Conservation (phyloP, 2,888 invertebrate species). For the Automeris io region DNA sequence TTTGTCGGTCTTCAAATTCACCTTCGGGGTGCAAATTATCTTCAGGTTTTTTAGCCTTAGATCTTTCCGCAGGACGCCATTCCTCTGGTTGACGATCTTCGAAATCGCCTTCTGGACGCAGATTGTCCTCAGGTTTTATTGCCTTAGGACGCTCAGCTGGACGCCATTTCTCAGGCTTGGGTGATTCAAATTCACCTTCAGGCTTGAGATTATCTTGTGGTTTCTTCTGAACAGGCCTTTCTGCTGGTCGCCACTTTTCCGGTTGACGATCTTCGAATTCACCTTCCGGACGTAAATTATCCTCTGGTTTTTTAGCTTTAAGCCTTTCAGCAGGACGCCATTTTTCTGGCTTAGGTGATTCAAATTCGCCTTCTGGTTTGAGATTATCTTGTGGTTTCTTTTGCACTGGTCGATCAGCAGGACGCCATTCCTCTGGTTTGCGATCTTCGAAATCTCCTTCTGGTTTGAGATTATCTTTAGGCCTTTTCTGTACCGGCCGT, state of each 20-base stretch:
- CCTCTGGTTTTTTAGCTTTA: slow-evolving; percentile 43
- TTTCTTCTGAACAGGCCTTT: slow-evolving; percentile 42
- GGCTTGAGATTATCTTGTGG: slow-evolving; percentile 74
- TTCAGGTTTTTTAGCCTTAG: slow-evolving; percentile 50
- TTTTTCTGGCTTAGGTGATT: slow-evolving; percentile 35
- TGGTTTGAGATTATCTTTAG: too few species aligned
- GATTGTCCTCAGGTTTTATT: slow-evolving; percentile 67
- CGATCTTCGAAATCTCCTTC: slow-evolving; percentile 56
- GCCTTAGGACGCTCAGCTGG: slow-evolving; percentile 66
- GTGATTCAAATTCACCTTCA: slow-evolving; percentile 77
- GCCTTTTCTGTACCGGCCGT: too few species aligned
- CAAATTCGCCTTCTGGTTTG: slow-evolving; percentile 76
- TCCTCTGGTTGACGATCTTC: slow-evolving; percentile 45
- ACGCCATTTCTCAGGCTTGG: slow-evolving; percentile 45
- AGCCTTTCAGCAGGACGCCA: slow-evolving; percentile 55
- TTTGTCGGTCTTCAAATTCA: slow-evolving; percentile 42
- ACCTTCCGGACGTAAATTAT: slow-evolving; percentile 74
- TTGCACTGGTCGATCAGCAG: slow-evolving; percentile 34
- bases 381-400: slow-evolving; percentile 53
- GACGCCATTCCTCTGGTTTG: slow-evolving; percentile 37
- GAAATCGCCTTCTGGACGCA: slow-evolving; percentile 74
- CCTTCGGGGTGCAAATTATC: slow-evolving; percentile 65
- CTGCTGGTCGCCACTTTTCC: slow-evolving; percentile 45
- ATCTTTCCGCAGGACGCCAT: slow-evolving; percentile 62
- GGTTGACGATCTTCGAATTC: slow-evolving; percentile 60